These are phyloP conservation scores for Pitta sordida DNA, from an alignment of 2,113 vertebrate genomes.

Conservation along the genomic window DNA sequence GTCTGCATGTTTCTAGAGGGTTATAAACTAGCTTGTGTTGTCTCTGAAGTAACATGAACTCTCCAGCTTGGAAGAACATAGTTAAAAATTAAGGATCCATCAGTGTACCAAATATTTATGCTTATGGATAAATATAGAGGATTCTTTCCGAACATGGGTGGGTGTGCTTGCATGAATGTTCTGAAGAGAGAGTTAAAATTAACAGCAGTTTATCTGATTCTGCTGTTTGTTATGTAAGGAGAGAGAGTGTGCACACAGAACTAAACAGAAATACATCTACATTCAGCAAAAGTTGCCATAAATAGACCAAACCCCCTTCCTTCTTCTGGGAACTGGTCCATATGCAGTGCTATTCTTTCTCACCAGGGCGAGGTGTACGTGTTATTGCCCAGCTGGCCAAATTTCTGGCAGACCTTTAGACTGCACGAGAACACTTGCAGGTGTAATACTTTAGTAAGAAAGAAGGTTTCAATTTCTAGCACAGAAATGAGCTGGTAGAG, in stretches of 20 bases:
- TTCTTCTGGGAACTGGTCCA: neutral
- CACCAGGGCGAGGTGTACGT: neutral
- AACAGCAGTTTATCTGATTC: conserved; percentile 12
- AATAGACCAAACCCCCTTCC: neutral
- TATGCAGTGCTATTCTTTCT: accelerated
- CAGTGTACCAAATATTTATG: conserved; percentile 34
- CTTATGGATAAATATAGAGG: conserved; percentile 29
- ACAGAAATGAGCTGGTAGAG: neutral
- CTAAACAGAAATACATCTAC: neutral
- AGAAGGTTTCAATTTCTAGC: neutral
- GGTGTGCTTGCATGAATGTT: neutral
- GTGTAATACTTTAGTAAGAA: neutral
- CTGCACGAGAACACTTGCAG: neutral
- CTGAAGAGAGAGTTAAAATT: conserved; percentile 26
- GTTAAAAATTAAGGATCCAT: conserved; percentile 53
- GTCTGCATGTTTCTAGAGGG: conserved; percentile 29
- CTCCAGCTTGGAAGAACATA: neutral
- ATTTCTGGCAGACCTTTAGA: neutral
- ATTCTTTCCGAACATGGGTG: neutral
- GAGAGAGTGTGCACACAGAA: neutral
- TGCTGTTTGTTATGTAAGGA: neutral
- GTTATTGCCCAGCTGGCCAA: neutral
- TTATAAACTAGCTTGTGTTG: conserved; percentile 1
- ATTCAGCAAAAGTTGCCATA: neutral
- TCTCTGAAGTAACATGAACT: conserved; percentile 34